These are phyloP conservation scores for Myopa tessellatipennis DNA, from an alignment of 2,888 invertebrate genomes.

Conservation along the genomic window DNA sequence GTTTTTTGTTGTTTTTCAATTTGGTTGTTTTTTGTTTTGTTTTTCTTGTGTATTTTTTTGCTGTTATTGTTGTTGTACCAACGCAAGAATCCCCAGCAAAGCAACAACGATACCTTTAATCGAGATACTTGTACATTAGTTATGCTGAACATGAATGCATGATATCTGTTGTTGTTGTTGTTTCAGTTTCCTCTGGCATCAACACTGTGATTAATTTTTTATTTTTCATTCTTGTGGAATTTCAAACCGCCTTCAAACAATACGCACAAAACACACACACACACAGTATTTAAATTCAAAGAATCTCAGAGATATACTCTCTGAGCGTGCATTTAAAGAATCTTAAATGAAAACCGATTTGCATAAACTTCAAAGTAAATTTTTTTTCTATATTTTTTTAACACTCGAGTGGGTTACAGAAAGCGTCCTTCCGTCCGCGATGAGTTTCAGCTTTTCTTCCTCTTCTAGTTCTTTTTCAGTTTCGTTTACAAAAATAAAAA, in stretches of 20 bases:
- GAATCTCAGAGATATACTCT: slow-evolving; percentile 27
- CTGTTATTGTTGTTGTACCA: neutral
- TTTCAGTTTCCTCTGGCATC: slow-evolving; percentile 4
- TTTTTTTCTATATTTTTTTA: neutral
- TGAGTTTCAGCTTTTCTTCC: slow-evolving; percentile 15
- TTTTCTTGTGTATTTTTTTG: slow-evolving; percentile 4
- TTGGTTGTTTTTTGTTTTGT: neutral
- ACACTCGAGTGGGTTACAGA: slow-evolving; percentile 26
- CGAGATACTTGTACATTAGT: neutral
- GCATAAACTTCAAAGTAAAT: slow-evolving; percentile 26
- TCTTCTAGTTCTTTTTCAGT: neutral
- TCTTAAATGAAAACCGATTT: slow-evolving; percentile 7
- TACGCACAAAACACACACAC: neutral
- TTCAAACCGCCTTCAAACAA: neutral
- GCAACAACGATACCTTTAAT: neutral
- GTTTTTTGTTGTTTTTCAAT: no score
- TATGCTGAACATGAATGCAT: slow-evolving; percentile 25
- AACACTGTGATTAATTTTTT: neutral
- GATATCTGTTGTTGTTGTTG: neutral
- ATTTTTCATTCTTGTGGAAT: neutral
- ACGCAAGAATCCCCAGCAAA: neutral
- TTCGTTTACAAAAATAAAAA: neutral
- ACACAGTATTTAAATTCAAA: neutral
- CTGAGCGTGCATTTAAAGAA: slow-evolving; percentile 22
- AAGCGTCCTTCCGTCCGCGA: slow-evolving; percentile 18